Evolutionary conservation across 92 coral and sea anemone species (phyloP), one percentile per base, ranked within the genome.

Genomic region (Paragorgia papillata): DNA sequence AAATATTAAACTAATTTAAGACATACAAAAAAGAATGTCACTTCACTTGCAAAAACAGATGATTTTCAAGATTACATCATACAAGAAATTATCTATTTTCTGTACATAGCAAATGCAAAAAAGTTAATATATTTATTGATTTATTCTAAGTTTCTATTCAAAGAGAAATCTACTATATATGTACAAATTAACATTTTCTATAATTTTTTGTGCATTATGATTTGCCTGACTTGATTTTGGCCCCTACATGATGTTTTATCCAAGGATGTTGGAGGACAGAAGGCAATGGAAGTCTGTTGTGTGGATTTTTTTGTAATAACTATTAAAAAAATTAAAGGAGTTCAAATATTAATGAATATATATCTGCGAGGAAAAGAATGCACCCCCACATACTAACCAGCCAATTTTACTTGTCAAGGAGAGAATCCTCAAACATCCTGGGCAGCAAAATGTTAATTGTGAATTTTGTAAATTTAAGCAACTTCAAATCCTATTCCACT

Each of bases 281-380:
- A 29, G 21, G 74, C 0, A 95, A 88, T 0, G 90, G 71, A 50
- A 86, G 80, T 65, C 99, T 66, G 59, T 81, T 83, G 34, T 48
- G 82, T 21, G 99, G 95, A 62, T 87, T 91, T 20, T 87, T 88
- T 51, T 86, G 90, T 13, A 95, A 85, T 20, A 95, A 89, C 97
- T 91, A 82, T 33, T n/a, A n/a, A n/a, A n/a, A 44, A 41, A 44
- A 22, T 55, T 39, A 33, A 59, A 37, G 18, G 33, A 66, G 33
- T 13, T 6, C 14, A 22, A 28, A 22, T 51, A 51, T 4, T 3
- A 5, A 5, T 17, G 58, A 51, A 51, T 51, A 27, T 28, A 22
- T 32, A 17, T 19, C n/a, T 51, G 58, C n/a, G n/a, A n/a, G n/a
- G n/a, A n/a, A n/a, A n/a, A n/a, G n/a, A n/a, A n/a, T n/a, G n/a